These are phyloP conservation scores for Clarias gariepinus DNA, from an alignment of 2,113 vertebrate species.

Conservation along the genomic window DNA sequence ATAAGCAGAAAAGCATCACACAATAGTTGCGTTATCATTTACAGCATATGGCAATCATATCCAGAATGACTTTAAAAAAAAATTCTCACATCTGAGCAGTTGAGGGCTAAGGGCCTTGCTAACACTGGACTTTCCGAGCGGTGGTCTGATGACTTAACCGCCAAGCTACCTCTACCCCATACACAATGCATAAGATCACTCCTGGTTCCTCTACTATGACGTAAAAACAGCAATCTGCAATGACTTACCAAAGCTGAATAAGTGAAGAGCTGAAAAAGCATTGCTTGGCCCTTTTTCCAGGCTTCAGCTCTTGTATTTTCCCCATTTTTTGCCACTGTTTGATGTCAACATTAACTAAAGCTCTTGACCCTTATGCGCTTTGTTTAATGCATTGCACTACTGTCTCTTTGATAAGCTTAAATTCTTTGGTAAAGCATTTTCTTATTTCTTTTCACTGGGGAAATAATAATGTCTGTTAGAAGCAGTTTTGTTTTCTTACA, in stretches of 20 bases:
- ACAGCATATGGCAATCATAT: too few relatives aligned
- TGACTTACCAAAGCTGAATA: background rate
- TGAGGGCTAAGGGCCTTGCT: too few relatives aligned
- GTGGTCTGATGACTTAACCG: too few relatives aligned
- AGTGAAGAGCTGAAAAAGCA: background rate
- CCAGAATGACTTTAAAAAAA: too few relatives aligned
- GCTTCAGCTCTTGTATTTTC: background rate
- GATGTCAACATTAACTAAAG: background rate
- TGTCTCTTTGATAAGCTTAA: background rate
- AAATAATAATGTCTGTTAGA: background rate
- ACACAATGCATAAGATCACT: background rate
- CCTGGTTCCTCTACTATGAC: background rate
- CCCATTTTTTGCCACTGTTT: background rate
- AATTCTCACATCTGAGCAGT: too few relatives aligned
- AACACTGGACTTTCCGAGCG: too few relatives aligned
- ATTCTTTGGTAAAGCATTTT: background rate
- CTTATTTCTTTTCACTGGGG: background rate
- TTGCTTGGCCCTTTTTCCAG: background rate
- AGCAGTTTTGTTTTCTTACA: background rate
- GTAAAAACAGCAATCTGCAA: background rate
- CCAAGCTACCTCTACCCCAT: too few relatives aligned
- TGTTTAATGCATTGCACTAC: background rate
- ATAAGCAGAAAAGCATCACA: background rate
- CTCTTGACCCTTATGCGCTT: background rate
- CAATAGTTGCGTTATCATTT: too few relatives aligned